Percentiles rank a stretch among this genome's conserved stretches.
Conservation (phyloP, 2,888 invertebrate species). For the Agriopis leucophaearia region DNA sequence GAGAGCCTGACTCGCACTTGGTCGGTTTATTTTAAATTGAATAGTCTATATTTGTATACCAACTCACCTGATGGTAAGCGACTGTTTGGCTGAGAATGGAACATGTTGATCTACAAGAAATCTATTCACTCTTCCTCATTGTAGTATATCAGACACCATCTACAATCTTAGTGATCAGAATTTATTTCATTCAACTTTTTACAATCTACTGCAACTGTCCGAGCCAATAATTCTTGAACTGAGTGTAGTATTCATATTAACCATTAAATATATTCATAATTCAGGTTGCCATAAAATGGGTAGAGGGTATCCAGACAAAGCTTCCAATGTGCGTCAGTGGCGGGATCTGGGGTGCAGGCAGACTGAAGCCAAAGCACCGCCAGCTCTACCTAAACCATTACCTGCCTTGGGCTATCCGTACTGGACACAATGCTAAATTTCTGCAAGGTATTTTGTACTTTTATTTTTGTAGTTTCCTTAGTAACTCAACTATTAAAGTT, state of each 20-base stretch:
- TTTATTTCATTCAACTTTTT: too few relatives aligned
- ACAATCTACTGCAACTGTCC: too few relatives aligned
- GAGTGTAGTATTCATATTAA: neutral
- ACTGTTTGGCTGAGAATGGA: too few relatives aligned
- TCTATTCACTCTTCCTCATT: too few relatives aligned
- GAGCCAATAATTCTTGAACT: neutral
- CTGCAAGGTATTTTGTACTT: constrained; percentile 88
- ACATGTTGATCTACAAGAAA: too few relatives aligned
- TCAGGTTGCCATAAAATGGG: constrained; percentile 98
- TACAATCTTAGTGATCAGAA: too few relatives aligned
- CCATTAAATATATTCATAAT: neutral
- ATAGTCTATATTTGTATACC: too few relatives aligned
- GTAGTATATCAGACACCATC: too few relatives aligned
- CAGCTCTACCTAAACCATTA: constrained; percentile 91
- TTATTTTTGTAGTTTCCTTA: neutral
- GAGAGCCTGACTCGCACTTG: too few relatives aligned
- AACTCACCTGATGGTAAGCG: too few relatives aligned
- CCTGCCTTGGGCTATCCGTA: constrained; percentile 95
- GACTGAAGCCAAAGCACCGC: constrained; percentile 95
- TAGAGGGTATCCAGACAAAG: constrained; percentile 97
- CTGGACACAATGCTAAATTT: constrained; percentile 91
- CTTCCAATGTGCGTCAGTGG: constrained; percentile 98
- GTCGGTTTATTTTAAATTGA: too few relatives aligned
- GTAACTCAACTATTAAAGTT: neutral
- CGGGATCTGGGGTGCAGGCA: constrained; percentile 95